Evolutionary conservation across 64 coral and sea anemone genomes (phyloP), one percentile per base, ranked within the genome.

Genomic region (Stichodactyla mertensii): DNA sequence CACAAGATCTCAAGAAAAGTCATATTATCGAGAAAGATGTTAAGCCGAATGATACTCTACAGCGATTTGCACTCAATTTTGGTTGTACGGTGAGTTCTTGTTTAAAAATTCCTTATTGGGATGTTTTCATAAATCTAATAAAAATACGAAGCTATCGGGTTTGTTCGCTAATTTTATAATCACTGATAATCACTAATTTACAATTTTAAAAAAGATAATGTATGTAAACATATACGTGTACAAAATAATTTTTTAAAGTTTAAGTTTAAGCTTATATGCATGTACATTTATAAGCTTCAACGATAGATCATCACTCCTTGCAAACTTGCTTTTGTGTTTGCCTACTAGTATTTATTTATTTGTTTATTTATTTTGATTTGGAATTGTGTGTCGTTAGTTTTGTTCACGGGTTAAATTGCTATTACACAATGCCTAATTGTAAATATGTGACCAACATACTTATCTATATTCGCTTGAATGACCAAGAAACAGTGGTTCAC

Each of bases 41-140:
- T 87, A 85, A 89, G 16, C 84, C 87, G 7, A 85, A 71, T 19
- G 94, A 97, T 86, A 89, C 94, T 9, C 77, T 97, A 59, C 94
- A 97, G 83, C 84, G 88, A 87, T 90, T 97, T 56, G 91, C 94
- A 3, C 77, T 97, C 70, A 87, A 93, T 23, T 96, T 92, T 59
- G 94, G 94, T 61, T 96, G 94, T 80, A 93, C 94, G 91, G 94
- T 96, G 86, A 60, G 94, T 87, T 23, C 22, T 22, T 45, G 36
- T 6, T 70, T 4, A 74, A 26, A 13, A 26, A 12, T 6, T n/a
- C 22, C 12, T 66, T 66, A 18, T 66, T n/a, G 4, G 6, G 7
- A 13, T 74, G 12, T 74, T 31, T 13, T 74, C 16, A 74, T 74
- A 7, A 19, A 71, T 20, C 22, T 12, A 74, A 28, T 74, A 11